Conservation (phyloP, 2,797 vertebrate species). For the Pipistrellus kuhlii region DNA sequence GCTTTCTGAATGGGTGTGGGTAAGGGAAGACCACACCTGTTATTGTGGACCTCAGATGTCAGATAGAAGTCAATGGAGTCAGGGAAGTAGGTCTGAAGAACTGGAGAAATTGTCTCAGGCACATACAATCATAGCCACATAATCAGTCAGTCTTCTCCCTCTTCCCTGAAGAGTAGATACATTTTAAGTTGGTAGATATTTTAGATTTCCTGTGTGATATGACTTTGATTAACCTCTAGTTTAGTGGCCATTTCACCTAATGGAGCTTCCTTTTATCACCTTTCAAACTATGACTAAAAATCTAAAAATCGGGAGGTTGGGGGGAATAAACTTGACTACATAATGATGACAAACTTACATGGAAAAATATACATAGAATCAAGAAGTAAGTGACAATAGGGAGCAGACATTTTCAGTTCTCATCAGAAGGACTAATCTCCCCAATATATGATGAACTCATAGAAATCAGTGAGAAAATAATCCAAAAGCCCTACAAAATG, state of each 20-base stretch:
- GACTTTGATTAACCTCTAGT: not conserved
- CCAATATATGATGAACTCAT: not conserved
- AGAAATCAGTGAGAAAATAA: constrained; percentile 29
- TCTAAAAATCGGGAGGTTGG: not conserved
- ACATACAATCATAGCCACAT: rapidly evolving
- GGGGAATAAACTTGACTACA: not conserved
- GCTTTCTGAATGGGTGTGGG: not conserved
- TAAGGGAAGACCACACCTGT: no score
- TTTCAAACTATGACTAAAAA: not conserved
- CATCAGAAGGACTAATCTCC: not conserved
- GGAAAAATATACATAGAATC: not conserved
- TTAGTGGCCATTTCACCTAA: not conserved
- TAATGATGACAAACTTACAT: not conserved
- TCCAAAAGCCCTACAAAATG: not conserved
- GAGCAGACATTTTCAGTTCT: no score
- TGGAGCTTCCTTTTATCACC: not conserved
- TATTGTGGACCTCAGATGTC: not conserved
- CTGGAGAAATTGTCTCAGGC: not conserved
- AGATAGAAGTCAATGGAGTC: not conserved
- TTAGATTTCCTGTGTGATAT: not conserved
- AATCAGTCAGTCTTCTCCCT: not conserved
- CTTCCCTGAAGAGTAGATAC: not conserved
- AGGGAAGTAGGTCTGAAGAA: not conserved
- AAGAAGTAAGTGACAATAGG: not conserved
- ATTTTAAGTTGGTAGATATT: not conserved